Conservation (phyloP, 2,797 vertebrate genomes). For the Myotis vivesi region DNA sequence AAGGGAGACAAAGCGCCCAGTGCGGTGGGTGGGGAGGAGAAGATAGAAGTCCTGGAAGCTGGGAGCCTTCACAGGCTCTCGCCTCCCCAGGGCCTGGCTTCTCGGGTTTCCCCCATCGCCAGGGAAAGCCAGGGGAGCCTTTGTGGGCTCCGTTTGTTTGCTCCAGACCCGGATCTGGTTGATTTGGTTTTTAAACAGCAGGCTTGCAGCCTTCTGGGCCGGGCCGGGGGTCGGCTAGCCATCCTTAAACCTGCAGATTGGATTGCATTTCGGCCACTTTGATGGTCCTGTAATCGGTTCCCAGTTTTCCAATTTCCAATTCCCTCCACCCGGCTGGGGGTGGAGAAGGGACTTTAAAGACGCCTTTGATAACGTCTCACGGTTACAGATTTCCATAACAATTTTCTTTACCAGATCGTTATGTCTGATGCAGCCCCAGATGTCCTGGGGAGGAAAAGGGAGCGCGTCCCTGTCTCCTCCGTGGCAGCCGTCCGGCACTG, state of each 20-base stretch:
- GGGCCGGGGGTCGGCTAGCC: constrained; percentile 69
- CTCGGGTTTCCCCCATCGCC: constrained; percentile 70
- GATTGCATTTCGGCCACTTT: constrained; percentile 79
- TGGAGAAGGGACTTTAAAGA: constrained; percentile 75
- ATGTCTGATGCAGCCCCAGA: constrained; percentile 76
- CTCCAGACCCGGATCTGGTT: constrained; percentile 73
- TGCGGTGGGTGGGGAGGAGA: background rate
- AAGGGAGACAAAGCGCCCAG: background rate
- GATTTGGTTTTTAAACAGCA: constrained; percentile 76
- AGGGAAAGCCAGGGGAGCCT: constrained; percentile 66
- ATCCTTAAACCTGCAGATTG: constrained; percentile 73
- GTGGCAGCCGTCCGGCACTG: background rate
- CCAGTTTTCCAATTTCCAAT: constrained; percentile 78
- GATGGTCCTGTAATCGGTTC: constrained; percentile 73
- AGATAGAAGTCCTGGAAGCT: background rate
- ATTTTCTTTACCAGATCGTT: constrained; percentile 77
- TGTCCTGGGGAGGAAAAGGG: constrained; percentile 60
- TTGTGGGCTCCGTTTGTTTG: constrained; percentile 76
- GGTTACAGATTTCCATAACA: constrained; percentile 79
- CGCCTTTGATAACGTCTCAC: constrained; percentile 76
- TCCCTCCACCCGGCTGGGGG: constrained; percentile 48
- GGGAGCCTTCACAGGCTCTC: constrained; percentile 33
- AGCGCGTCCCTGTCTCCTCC: constrained; percentile 28
- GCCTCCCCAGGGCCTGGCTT: constrained; percentile 63
- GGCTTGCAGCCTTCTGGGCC: constrained; percentile 69